Base-by-base conservation (phyloP, 1,140 invertebrate genomes). In the Pogonomyrmex californicus region DNA sequence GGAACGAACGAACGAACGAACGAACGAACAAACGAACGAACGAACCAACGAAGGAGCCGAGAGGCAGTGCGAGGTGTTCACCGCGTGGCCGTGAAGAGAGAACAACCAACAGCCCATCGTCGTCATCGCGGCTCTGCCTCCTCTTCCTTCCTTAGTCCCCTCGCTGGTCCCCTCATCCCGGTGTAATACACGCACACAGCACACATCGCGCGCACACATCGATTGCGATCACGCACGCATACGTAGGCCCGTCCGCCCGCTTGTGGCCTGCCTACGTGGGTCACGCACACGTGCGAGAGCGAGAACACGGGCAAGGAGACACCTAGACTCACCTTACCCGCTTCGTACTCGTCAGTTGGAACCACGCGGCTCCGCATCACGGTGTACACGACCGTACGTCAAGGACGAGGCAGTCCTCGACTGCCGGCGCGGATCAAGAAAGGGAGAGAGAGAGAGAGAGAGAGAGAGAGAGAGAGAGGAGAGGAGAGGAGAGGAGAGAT, bases 301-400 rank as follows among this genome's bases (percentile, higher is more conserved):
- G 76, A 68, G 54, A 85, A 60, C 85, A 88, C 87, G 75, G 65
- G 68, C 86, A 77, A 75, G 60, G 91, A 91, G 91, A 91, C 91
- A 93, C 92, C 92, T 93, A 93, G 91, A 92, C 90, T 90, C 91
- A 92, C 91, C 91, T 90, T 92, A 91, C 76, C 76, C 81, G 85
- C 85, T 75, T 73, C 70, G 78, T 91, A 91, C 92, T 92, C 94
- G 91, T 95, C 95, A 95, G 95, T 95, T 90, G 93, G 90, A 93
- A 95, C 93, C 94, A 95, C 95, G 94, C 94, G 95, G 94, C 94
- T 92, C 86, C 92, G 92, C 91, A 23, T 23, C 23, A 93, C 94
- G 94, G 89, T 90, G 88, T 93, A 95, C 92, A 95, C 94, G 94
- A 92, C 91, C 92, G 91, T 91, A 92, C 91, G 93, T 93, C 92